Base-by-base conservation (phyloP, 2,888 invertebrate species). In the Lordiphosa andalusiaca region DNA sequence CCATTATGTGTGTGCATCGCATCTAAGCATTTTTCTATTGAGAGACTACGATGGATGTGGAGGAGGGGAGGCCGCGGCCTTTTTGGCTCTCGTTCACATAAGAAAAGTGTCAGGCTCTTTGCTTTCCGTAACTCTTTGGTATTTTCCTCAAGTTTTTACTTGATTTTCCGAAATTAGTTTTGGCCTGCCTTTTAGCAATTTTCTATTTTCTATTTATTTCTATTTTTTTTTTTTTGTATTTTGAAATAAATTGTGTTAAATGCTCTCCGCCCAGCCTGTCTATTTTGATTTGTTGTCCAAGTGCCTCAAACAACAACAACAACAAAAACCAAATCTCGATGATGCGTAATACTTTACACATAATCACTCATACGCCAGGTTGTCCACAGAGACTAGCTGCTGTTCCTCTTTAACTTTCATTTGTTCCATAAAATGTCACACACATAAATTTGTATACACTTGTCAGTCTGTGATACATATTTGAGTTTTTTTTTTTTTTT, bases 1-100 rank as follows among this genome's bases (percentile, higher is more conserved):
- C 87, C 87, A 87, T 86, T 87, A 87, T 86, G 81, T 76, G 78
- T 78, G 78, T 86, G 85, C 85, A 75, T 80, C 71, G 82, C 82
- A 82, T 82, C 76, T 82, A 82, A 82, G 82, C 71, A 82, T 76
- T 76, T 82, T 78, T 82, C 82, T 80, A 80, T 82, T 76, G 78
- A 78, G 76, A 73, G 53, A 55, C 60, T 52, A 62, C 46, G 66
- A 56, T 65, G 62, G 47, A 30, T 48, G 25, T 42, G 33, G 9
- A 23, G 25, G 39, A 50, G 56, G 40, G 46, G 60, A 36, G 44
- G 39, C 13, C 35, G 40, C 58, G 60, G 77, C 76, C 73, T 81
- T 81, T 77, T 81, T 78, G 78, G 77, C 77, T 77, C 81, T 81
- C 78, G 78, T 78, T 80, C 81, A 80, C 80, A 78, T 73, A 76